These are phyloP conservation scores for Sarcophaga subvicina DNA, from an alignment of 2,888 invertebrate genomes.

Conservation along the genomic window DNA sequence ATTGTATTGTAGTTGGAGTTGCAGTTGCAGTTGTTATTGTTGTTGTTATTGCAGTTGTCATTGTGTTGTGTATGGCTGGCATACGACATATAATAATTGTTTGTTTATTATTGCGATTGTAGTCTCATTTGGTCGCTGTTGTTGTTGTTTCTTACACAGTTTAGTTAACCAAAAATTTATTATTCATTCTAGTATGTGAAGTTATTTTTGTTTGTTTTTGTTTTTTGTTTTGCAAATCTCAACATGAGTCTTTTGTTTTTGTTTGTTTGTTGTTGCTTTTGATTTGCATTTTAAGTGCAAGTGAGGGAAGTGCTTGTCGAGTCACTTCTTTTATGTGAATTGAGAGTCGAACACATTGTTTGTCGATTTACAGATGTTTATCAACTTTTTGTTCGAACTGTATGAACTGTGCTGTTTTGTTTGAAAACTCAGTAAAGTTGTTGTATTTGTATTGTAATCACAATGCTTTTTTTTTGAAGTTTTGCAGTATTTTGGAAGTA, in stretches of 20 bases:
- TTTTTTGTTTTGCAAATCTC: constrained; percentile 31
- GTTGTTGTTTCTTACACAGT: constrained; percentile 28
- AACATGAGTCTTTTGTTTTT: constrained; percentile 45
- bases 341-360: constrained; percentile 42
- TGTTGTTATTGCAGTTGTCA: constrained; percentile 19
- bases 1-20: constrained; percentile 37
- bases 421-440: too few species aligned
- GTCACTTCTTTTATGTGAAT: neutral
- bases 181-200: constrained; percentile 19
- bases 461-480: too few species aligned
- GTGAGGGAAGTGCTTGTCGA: constrained; percentile 23
- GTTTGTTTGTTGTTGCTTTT: constrained; percentile 3
- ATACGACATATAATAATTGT: constrained; percentile 77
- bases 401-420: neutral
- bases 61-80: constrained; percentile 49
- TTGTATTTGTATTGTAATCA: too few species aligned
- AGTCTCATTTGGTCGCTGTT: constrained; percentile 59
- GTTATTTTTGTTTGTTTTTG: constrained; percentile 18
- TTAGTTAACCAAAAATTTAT: constrained; percentile 51
- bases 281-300: constrained; percentile 16
- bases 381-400: constrained; percentile 59
- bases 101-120: constrained; percentile 76
- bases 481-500: too few species aligned
- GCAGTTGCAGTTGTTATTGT: constrained; percentile 41
- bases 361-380: constrained; percentile 64